Base-by-base conservation (phyloP, 1,140 invertebrate genomes). In the Macrobrachium rosenbergii region DNA sequence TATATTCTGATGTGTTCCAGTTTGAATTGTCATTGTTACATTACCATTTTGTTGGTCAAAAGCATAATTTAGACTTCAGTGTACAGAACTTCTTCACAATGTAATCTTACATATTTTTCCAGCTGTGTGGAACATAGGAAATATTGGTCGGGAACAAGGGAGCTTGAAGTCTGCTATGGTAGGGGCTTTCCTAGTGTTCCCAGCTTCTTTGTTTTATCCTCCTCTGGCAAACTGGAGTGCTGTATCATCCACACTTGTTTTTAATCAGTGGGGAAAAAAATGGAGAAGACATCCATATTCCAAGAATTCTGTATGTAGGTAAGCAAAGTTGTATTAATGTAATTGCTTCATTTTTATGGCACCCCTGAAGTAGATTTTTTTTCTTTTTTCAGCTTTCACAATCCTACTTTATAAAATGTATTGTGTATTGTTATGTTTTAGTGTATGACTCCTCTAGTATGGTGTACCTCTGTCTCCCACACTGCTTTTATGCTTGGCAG, bases 71-170 rank as follows among this genome's bases (percentile, higher is more conserved):
- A 37, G 28, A 37, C 28, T 37, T 37, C 28, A 37, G 28, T 37
- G 28, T 37, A 37, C 3, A 37, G 28, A 37, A 37, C 28, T 37
- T 37, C 28, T 1, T 37, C 28, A 37, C 52, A 21, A 67, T n/a
- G 16, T 7, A 83, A 62, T 43, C 2, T 84, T 58, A 82, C 89
- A 83, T 77, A 88, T 90, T 90, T 92, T 91, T 17, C 69, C 91
- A 97, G 97, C 97, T 91, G 95, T 98, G 0, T 96, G 97, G 95
- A 92, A 95, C 1, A 96, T 98, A 16, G 97, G 97, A 17, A 99
- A 98, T 91, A 95, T 98, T 90, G 97, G 97, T 0, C 93, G 95
- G 72, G 95, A 98, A 91, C 92, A 94, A 90, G 96, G 96, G 12
- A 92, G 92, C 0, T 92, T 97, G 21, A 94, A 94, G 92, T 93